Conservation (phyloP, 2,113 vertebrate species). For the Mugil cephalus region DNA sequence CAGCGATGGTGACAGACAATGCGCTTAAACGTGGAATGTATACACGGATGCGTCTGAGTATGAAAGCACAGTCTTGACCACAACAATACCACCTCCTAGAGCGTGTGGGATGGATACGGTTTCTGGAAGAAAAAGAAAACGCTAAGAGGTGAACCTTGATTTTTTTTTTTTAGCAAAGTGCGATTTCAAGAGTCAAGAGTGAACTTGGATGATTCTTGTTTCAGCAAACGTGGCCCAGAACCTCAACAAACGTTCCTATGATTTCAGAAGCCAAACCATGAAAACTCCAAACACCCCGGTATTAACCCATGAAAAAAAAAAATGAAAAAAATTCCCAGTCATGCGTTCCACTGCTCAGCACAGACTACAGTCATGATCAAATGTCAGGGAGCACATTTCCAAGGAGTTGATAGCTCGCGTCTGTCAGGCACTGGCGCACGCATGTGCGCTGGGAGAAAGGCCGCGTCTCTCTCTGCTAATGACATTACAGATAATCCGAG, state of each 20-base stretch:
- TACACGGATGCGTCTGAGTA: not conserved
- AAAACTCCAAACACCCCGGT: no score
- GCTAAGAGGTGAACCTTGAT: not conserved
- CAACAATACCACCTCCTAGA: not conserved
- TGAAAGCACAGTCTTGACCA: not conserved
- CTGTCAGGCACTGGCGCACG: not conserved
- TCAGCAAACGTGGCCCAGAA: not conserved
- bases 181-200: not conserved
- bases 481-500: conserved; percentile 4
- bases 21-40: not conserved
- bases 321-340: not conserved
- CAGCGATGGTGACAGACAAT: not conserved
- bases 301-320: not conserved
- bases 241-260: no score
- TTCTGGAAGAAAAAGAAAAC: no score
- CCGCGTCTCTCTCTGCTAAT: not conserved
- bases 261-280: no score
- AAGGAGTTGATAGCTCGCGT: not conserved
- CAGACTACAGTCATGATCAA: not conserved
- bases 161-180: not conserved
- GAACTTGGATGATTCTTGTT: not conserved
- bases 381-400: not conserved
- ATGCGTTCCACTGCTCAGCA: not conserved
- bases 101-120: not conserved
- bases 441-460: not conserved